Percentiles rank a stretch among this genome's conserved stretches.
Evolutionary conservation across 2,888 invertebrate species (phyloP).

Genomic region (Eudasyphora cyanicolor): DNA sequence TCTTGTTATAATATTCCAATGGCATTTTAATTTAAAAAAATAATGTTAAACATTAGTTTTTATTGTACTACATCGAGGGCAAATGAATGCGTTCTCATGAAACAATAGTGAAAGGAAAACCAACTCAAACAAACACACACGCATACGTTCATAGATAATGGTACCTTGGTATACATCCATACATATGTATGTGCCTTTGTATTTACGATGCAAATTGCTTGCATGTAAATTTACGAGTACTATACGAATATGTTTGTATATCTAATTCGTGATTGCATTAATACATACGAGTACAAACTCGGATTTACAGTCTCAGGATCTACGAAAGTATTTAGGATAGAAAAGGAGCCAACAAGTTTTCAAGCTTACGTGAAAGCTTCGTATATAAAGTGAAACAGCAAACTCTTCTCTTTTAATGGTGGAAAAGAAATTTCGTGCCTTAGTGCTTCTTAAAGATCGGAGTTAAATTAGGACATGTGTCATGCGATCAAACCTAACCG

Average conservation of each 20-base stretch:
- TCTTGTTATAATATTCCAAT: conserved; percentile 14
- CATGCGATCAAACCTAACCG: too few relatives aligned
- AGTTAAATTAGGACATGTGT: too few relatives aligned
- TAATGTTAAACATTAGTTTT: not conserved
- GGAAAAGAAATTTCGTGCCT: too few relatives aligned
- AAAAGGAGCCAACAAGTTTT: too few relatives aligned
- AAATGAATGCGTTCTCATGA: not conserved
- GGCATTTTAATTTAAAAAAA: conserved; percentile 10
- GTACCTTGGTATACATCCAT: too few relatives aligned
- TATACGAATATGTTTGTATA: not conserved
- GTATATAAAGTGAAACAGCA: too few relatives aligned
- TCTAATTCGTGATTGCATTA: not conserved
- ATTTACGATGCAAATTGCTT: not conserved
- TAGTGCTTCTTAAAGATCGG: too few relatives aligned
- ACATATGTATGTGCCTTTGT: not conserved
- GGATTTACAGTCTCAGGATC: too few relatives aligned
- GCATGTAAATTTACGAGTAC: not conserved
- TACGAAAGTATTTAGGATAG: too few relatives aligned
- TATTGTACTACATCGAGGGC: not conserved
- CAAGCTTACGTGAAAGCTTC: too few relatives aligned
- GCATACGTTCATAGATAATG: too few relatives aligned
- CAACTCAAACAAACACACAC: not conserved
- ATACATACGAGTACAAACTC: not conserved
- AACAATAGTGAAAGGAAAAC: not conserved
- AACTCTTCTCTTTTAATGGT: too few relatives aligned